phyloP scores from a whole-genome alignment of 2,113 vertebrate species.

The Ictalurus punctatus region DNA sequence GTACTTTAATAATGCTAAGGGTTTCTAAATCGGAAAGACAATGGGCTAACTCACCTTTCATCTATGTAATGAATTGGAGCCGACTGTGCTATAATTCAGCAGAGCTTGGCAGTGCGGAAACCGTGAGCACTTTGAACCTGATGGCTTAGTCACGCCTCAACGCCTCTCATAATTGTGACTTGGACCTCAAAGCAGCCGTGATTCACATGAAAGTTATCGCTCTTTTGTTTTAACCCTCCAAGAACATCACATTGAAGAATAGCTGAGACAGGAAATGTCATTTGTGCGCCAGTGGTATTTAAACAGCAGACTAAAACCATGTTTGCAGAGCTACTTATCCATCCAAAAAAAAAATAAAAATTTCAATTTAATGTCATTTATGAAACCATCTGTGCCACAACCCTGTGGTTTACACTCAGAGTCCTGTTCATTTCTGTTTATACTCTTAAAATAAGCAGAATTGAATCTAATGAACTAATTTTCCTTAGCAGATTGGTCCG shows the following conservation, averaged over 20 bases:
- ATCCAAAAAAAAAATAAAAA: background rate
- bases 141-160: constrained; percentile 44
- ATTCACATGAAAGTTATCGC: constrained; percentile 37
- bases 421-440: constrained; percentile 11
- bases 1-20: constrained; percentile 38
- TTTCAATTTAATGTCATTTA: constrained; percentile 21
- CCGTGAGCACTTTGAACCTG: constrained; percentile 44
- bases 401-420: background rate
- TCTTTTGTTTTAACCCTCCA: constrained; percentile 14
- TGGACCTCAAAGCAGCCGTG: constrained; percentile 34
- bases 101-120: constrained; percentile 35
- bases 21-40: constrained; percentile 39
- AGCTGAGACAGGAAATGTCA: background rate
- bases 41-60: constrained; percentile 30
- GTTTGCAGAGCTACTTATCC: constrained; percentile 3
- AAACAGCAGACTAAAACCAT: too few species aligned
- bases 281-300: background rate
- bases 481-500: constrained; percentile 3
- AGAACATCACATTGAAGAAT: background rate
- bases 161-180: constrained; percentile 39
- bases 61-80: constrained; percentile 40
- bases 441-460: constrained; percentile 17
- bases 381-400: constrained; percentile 32
- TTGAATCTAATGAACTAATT: background rate
- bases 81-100: constrained; percentile 22